Percentiles rank a stretch among this genome's conserved stretches.
These are phyloP conservation scores for Drosophila bipectinata DNA, from an alignment of 1,140 invertebrate genomes.

Conservation along the genomic window DNA sequence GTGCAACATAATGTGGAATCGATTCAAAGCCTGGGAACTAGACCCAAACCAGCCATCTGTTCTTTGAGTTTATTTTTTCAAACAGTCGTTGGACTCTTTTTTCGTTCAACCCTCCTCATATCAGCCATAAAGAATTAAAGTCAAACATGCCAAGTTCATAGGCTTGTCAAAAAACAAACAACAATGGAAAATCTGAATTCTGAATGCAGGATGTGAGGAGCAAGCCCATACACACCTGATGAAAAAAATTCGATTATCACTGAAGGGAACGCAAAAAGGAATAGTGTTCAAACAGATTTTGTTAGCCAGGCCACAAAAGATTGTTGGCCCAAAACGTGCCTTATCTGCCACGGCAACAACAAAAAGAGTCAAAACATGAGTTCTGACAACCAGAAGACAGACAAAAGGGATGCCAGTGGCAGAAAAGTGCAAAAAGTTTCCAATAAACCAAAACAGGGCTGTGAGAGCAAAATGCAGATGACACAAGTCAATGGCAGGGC, in stretches of 20 bases:
- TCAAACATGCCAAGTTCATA: slow-evolving; percentile 29
- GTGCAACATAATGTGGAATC: neutral
- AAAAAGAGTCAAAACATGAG: slow-evolving; percentile 13
- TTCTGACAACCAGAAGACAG: slow-evolving; percentile 30
- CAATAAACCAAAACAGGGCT: slow-evolving; percentile 20
- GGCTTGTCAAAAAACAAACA: slow-evolving; percentile 32
- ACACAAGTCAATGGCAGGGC: slow-evolving; percentile 25
- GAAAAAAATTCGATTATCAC: slow-evolving; percentile 33
- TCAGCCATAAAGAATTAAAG: slow-evolving; percentile 20
- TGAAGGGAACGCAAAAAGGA: slow-evolving; percentile 5
- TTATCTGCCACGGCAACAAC: slow-evolving; percentile 17
- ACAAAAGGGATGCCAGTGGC: slow-evolving; percentile 25
- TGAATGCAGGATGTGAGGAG: neutral
- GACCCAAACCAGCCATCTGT: neutral
- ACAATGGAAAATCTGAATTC: slow-evolving; percentile 32
- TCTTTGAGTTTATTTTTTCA: slow-evolving; percentile 3
- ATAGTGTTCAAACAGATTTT: slow-evolving; percentile 11
- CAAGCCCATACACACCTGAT: slow-evolving; percentile 32
- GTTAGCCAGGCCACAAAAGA: neutral
- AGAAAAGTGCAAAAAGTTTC: slow-evolving; percentile 34
- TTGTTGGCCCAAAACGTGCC: slow-evolving; percentile 28
- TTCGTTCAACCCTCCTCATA: slow-evolving; percentile 1
- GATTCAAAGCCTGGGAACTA: slow-evolving; percentile 2
- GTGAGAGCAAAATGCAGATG: slow-evolving; percentile 31
- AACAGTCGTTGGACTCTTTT: neutral